Percentiles rank a stretch among this genome's conserved stretches.
These are phyloP conservation scores for Bombus waltoni DNA, from an alignment of 1,140 invertebrate genomes.

Conservation along the genomic window DNA sequence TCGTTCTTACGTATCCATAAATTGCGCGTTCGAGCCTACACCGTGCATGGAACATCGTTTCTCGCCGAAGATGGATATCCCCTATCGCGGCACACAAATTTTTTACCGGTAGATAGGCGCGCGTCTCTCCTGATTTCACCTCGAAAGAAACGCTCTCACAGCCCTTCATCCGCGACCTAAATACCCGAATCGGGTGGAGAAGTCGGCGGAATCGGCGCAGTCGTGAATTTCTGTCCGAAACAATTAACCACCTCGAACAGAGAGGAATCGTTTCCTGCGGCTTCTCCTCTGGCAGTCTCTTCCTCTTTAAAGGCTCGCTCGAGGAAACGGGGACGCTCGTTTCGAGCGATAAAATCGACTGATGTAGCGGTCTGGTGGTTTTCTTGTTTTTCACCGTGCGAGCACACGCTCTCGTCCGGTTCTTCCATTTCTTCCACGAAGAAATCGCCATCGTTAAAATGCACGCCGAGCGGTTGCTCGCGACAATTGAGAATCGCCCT, in stretches of 20 bases:
- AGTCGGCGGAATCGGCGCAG: background rate
- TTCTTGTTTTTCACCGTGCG: background rate
- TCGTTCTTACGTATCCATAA: constrained; percentile 25
- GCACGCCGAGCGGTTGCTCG: constrained; percentile 7
- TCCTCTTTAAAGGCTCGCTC: background rate
- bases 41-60: constrained; percentile 1
- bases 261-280: background rate
- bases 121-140: constrained; percentile 34
- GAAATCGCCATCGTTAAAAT: constrained; percentile 13
- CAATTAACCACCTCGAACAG: constrained; percentile 7
- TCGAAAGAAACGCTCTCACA: constrained; percentile 15
- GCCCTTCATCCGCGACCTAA: constrained; percentile 6
- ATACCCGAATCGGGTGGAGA: constrained; percentile 28
- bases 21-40: background rate
- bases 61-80: constrained; percentile 13
- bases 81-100: constrained; percentile 6
- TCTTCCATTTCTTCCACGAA: background rate
- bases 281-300: background rate
- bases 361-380: background rate
- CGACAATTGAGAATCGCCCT: constrained; percentile 23
- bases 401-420: background rate
- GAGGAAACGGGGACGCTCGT: background rate
- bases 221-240: constrained; percentile 12
- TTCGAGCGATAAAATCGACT: background rate
- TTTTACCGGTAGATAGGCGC: background rate